Conservation (phyloP, 2,888 invertebrate species). For the Xylota sylvarum region DNA sequence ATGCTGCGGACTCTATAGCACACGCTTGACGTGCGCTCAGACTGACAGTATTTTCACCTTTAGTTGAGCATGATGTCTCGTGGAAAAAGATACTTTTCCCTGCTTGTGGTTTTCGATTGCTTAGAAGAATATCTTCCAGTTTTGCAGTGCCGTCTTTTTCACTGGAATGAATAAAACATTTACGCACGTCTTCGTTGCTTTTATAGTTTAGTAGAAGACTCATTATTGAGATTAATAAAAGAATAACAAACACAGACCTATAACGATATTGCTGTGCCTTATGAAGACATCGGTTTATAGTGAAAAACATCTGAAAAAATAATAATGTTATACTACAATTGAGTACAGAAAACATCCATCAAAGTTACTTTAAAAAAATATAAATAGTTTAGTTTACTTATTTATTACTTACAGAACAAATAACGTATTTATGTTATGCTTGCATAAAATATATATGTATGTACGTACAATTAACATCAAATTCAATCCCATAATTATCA, state of each 20-base stretch:
- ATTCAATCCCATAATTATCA: no score
- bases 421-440: no score
- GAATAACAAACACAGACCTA: slow-evolving; percentile 78
- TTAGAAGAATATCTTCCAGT: slow-evolving; percentile 81
- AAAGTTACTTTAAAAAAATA: no score
- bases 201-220: slow-evolving; percentile 77
- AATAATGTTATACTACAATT: not conserved
- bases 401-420: no score
- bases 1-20: slow-evolving; percentile 84
- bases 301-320: slow-evolving; percentile 62
- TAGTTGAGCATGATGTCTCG: slow-evolving; percentile 82
- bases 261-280: slow-evolving; percentile 78
- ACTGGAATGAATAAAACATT: slow-evolving; percentile 80
- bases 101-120: slow-evolving; percentile 79
- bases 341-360: no score
- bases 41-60: slow-evolving; percentile 60
- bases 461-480: no score
- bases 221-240: slow-evolving; percentile 76
- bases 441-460: no score
- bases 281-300: slow-evolving; percentile 52
- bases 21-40: slow-evolving; percentile 83
- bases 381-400: no score
- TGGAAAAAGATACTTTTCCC: slow-evolving; percentile 84
- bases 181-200: slow-evolving; percentile 78
- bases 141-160: slow-evolving; percentile 7